These are phyloP conservation scores for Pseudococcus longispinus DNA, from an alignment of 2,888 invertebrate genomes.

Conservation along the genomic window DNA sequence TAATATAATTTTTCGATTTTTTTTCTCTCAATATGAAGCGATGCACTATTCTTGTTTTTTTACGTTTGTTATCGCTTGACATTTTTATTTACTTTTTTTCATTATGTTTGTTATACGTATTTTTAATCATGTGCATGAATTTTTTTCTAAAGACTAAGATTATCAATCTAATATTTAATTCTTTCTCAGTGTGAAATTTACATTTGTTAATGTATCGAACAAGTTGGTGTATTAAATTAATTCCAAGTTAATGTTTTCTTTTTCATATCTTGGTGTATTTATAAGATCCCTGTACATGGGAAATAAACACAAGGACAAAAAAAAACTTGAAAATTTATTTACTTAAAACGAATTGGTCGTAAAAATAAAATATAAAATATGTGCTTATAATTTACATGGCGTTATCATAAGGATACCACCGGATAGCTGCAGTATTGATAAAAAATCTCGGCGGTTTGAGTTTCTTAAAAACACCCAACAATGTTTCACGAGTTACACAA, in stretches of 20 bases:
- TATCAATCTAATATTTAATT: background rate
- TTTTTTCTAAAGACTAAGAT: background rate
- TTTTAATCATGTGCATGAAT: background rate
- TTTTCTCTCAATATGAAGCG: background rate
- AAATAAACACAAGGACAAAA: background rate
- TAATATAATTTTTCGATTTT: background rate
- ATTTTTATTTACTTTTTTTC: background rate
- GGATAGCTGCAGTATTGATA: slow-evolving; percentile 80
- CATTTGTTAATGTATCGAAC: background rate
- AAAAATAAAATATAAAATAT: background rate
- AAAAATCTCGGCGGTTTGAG: slow-evolving; percentile 88
- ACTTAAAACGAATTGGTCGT: background rate
- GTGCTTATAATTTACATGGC: slow-evolving; percentile 27
- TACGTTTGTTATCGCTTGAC: background rate
- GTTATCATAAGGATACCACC: slow-evolving; percentile 77
- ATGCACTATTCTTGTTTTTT: slow-evolving; percentile 8
- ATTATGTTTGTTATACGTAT: background rate
- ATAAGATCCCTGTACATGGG: background rate
- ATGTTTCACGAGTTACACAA: slow-evolving; percentile 94
- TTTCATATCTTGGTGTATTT: background rate
- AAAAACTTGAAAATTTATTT: background rate
- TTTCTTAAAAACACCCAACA: slow-evolving; percentile 87
- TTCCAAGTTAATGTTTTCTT: background rate
- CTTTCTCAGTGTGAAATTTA: background rate
- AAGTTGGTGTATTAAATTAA: background rate